These are phyloP conservation scores for Crocallis elinguaria DNA, from an alignment of 2,888 invertebrate species.

Conservation along the genomic window DNA sequence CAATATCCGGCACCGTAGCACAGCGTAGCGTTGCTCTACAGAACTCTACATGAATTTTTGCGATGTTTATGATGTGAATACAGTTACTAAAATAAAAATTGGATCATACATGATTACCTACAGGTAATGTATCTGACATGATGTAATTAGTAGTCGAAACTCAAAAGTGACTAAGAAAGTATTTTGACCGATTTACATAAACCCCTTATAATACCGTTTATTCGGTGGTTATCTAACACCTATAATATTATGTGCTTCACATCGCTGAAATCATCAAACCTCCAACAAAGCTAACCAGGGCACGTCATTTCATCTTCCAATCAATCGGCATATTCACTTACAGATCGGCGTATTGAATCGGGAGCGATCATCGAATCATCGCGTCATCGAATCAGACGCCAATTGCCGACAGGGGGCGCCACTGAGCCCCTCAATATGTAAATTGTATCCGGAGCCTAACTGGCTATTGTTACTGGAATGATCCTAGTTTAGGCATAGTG, in stretches of 20 bases:
- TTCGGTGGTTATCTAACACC: no score
- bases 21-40: slow-evolving; percentile 2
- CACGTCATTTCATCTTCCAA: slow-evolving; percentile 8
- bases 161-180: no score
- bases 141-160: no score
- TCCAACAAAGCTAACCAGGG: slow-evolving; percentile 1
- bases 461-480: slow-evolving; percentile 31
- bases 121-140: no score
- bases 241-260: no score
- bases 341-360: slow-evolving; percentile 47
- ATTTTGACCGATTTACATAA: no score
- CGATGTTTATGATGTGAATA: not conserved
- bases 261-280: not conserved
- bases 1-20: slow-evolving; percentile 65
- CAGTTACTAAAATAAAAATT: not conserved
- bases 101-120: not conserved
- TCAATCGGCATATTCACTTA: slow-evolving; percentile 30
- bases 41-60: not conserved
- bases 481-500: slow-evolving; percentile 1
- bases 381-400: slow-evolving; percentile 35
- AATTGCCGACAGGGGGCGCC: slow-evolving; percentile 48
- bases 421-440: slow-evolving; percentile 63
- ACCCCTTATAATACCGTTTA: no score
- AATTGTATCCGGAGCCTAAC: slow-evolving; percentile 54
- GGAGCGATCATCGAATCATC: slow-evolving; percentile 44